phyloP scores from a whole-genome alignment of 2,888 invertebrate genomes.

The Neoaliturus tenellus region DNA sequence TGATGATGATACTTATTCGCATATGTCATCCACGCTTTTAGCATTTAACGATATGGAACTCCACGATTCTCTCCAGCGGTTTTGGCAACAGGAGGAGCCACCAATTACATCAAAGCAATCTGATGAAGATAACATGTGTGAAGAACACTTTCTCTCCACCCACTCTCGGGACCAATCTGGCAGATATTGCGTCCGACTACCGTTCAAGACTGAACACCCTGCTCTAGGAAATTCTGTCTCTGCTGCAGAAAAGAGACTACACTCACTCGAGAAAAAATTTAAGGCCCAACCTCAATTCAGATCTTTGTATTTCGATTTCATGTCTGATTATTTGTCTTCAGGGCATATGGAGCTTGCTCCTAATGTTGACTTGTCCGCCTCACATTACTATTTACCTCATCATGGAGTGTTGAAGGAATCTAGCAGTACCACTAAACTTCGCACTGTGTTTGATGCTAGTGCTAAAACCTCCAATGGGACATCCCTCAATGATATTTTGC shows the following conservation, averaged over 20 bases:
- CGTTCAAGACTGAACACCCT: neutral
- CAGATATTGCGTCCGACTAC: neutral
- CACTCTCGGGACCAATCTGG: neutral
- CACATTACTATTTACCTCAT: neutral
- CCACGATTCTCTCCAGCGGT: neutral
- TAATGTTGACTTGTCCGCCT: neutral
- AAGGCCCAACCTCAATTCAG: neutral
- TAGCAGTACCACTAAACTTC: neutral
- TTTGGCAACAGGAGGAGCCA: neutral
- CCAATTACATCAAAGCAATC: neutral
- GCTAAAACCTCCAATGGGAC: neutral
- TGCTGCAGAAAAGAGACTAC: neutral
- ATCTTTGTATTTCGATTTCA: neutral
- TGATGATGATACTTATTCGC: too few relatives aligned
- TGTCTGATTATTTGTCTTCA: neutral
- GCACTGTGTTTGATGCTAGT: constrained; percentile 1
- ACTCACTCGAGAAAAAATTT: neutral
- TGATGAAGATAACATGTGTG: neutral
- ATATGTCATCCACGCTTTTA: neutral
- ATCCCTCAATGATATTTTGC: neutral
- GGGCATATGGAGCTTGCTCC: neutral
- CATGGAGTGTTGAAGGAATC: neutral
- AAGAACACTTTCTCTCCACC: neutral
- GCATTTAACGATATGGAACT: neutral
- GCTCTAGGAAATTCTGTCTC: neutral